Base-by-base conservation (phyloP, 2,113 vertebrate species). In the Alectura lathami region DNA sequence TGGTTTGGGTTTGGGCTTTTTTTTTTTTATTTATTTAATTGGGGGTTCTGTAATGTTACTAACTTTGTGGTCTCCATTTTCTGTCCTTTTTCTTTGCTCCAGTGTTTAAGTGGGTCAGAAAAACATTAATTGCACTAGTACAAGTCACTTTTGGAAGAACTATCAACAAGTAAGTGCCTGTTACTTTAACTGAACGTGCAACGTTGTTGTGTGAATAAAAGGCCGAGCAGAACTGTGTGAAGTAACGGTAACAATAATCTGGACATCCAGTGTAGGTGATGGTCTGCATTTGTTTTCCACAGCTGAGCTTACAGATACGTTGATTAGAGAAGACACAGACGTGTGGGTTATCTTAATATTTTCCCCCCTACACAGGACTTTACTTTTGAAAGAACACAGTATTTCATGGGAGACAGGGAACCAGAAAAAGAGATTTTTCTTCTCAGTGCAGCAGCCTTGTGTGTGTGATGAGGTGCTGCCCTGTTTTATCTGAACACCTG, bases 91-190 rank as follows among this genome's bases (percentile, higher is more conserved):
- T 97, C 86, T 4, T 82, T 91, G 14, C 98, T 97, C 50, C 88
- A 99, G 99, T 99, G 99, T 99, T 99, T 97, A 99, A 99, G 97
- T 99, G 99, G 99, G 99, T 99, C 91, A 98, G 99, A 96, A 99
- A 99, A 98, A 99, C 99, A 36, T 98, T 99, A 94, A 99, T 99
- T 98, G 99, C 99, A 98, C 99, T 99, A 91, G 99, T 99, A 97
- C 99, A 99, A 97, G 98, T 99, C 97, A 99, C 99, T 90, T 99
- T 99, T 98, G 99, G 99, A 98, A 98, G 99, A 97, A 99, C 99
- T 81, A 99, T 99, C 97, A 99, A 99, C 98, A 99, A 99, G 99
- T 99, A 98, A 99, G 99, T 98, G 87, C 23, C 47, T 81, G 21
- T 34, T 56, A 73, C 45, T 81, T 92, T 60, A 83, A 73, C 6